A percentile compares a stretch with the other conserved stretches of the same genome.
Evolutionary conservation across 2,888 invertebrate genomes (phyloP).

Genomic region (Lasioglossum vierecki): DNA sequence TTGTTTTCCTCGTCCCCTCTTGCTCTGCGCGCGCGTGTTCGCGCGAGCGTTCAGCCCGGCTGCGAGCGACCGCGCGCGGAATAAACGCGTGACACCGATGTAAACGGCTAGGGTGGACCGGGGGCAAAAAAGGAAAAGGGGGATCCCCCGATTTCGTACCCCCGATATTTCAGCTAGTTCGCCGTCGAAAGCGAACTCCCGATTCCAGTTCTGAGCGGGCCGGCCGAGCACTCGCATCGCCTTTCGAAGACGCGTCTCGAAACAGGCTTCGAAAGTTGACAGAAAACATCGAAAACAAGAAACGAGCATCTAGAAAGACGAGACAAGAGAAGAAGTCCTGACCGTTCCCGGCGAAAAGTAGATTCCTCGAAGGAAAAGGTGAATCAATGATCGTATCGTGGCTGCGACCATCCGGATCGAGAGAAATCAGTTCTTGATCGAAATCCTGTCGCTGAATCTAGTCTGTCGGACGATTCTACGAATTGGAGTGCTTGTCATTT

Average conservation of each 20-base stretch:
- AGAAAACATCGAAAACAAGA: background rate
- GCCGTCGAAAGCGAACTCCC: conserved; percentile 56
- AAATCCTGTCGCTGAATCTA: background rate
- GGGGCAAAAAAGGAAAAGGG: conserved; percentile 64
- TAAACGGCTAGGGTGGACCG: conserved; percentile 63
- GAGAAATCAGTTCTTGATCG: conserved; percentile 36
- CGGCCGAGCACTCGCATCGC: conserved; percentile 75
- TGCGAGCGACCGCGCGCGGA: conserved; percentile 55
- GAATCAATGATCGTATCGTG: conserved; percentile 42
- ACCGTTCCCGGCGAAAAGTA: background rate
- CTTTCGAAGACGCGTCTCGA: background rate
- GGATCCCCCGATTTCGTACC: conserved; percentile 72
- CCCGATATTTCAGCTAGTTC: conserved; percentile 59
- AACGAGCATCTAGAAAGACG: background rate
- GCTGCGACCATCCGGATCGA: conserved; percentile 49
- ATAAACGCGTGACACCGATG: conserved; percentile 62
- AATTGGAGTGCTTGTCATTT: background rate
- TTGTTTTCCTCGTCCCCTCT: conserved; percentile 57
- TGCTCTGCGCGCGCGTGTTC: conserved; percentile 24
- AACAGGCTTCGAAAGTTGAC: conserved; percentile 21
- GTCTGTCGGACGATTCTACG: background rate
- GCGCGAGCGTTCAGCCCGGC: conserved; percentile 35
- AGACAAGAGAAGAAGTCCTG: background rate
- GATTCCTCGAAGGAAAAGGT: background rate
- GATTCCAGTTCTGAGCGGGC: conserved; percentile 77